A percentile compares a stretch with the other conserved stretches of the same genome.
Evolutionary conservation across 2,797 vertebrate species (phyloP).

Genomic region (Streptopelia turtur): DNA sequence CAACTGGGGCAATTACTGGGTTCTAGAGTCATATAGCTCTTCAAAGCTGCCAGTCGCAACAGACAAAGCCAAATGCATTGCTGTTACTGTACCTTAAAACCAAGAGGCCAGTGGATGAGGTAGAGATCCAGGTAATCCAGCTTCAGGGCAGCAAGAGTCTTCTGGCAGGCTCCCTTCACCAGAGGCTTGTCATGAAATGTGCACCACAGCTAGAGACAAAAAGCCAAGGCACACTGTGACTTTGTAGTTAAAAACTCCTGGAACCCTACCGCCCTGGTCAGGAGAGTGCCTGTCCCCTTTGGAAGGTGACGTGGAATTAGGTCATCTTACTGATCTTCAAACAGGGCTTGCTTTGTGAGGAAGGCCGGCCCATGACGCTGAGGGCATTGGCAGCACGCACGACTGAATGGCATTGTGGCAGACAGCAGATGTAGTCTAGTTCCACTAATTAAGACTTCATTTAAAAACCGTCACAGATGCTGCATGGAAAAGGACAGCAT

Average conservation of each 20-base stretch:
- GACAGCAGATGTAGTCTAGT: rapidly evolving
- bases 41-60: background rate
- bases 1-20: background rate
- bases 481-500: background rate
- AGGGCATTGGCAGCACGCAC: background rate
- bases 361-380: rapidly evolving
- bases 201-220: conserved; percentile 85
- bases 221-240: background rate
- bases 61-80: background rate
- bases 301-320: background rate
- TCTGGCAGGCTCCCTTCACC: conserved; percentile 86
- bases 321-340: background rate
- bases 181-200: conserved; percentile 85
- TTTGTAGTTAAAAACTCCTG: background rate
- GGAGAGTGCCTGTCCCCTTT: background rate
- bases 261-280: background rate
- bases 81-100: conserved; percentile 81
- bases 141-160: conserved; percentile 83
- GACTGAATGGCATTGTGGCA: rapidly evolving
- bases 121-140: conserved; percentile 92
- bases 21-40: background rate
- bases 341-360: background rate
- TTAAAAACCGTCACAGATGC: background rate
- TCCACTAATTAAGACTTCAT: background rate
- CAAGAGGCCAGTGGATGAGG: conserved; percentile 88